Base-by-base conservation (phyloP, 2,797 vertebrate species). In the Liparis tanakae region DNA sequence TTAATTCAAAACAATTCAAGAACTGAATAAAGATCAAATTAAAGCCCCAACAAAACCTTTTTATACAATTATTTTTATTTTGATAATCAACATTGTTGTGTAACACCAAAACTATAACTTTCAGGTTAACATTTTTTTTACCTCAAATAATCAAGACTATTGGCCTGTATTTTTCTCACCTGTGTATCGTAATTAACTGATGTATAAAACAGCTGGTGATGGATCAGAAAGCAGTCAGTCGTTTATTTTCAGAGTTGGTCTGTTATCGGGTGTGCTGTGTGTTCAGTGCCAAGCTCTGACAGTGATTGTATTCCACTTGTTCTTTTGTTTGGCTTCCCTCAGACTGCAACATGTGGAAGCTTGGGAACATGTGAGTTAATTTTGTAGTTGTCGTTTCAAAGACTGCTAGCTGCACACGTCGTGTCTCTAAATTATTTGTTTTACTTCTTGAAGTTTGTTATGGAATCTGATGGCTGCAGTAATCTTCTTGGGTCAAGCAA, bases 381-480 rank as follows among this genome's bases (percentile, higher is more conserved):
- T 5, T 34, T 0, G 2, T 5, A n/a, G n/a, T 2, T 1, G 3
- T 10, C n/a, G 0, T 8, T 36, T 62, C 3, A 25, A 1, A 15
- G 0, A 7, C 0, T n/a, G 0, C 1, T 18, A 12, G 1, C 3
- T 10, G 0, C 13, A 0, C 7, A 2, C 41, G 37, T 13, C 6
- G 2, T 17, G 2, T 41, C 7, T 75, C 7, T 78, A 18, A 69
- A 33, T 14, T 0, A 3, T 22, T 0, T 15, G 0, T 18, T 44
- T 14, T 7, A 7, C 50, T 17, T 74, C 10, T 72, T 48, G 0
- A 30, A 95, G 95, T 51, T 56, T 88, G 2, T 67, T 87, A 57
- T 92, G 93, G 92, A 85, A 72, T 76, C 59, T 92, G 70, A 17
- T 91, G 78, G 78, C 85, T 63, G 84, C 78, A 53, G 71, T 86